phyloP scores from a whole-genome alignment of 2,113 vertebrate genomes.

The Mixornis gularis region DNA sequence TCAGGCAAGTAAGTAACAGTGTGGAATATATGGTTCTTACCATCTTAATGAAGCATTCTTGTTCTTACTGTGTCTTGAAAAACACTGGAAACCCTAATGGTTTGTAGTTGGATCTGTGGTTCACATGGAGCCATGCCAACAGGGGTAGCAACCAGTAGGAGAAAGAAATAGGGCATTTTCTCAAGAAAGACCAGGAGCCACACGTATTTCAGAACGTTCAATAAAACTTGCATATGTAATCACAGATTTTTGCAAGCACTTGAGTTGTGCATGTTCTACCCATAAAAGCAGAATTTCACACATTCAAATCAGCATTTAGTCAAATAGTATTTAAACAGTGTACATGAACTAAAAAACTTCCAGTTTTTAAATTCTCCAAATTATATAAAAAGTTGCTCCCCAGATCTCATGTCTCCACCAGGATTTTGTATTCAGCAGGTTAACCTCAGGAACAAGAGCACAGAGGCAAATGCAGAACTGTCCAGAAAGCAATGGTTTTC shows the following conservation, averaged over 20 bases:
- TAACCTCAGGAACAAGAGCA: background rate
- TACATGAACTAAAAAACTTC: background rate
- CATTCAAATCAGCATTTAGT: background rate
- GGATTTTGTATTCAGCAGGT: background rate
- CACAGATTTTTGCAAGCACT: background rate
- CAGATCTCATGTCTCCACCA: background rate
- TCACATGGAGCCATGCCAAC: background rate
- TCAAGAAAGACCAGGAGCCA: background rate
- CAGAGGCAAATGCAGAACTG: background rate
- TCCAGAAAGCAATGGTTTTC: background rate
- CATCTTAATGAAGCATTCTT: background rate
- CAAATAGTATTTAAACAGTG: background rate
- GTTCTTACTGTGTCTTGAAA: background rate
- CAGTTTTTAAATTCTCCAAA: background rate
- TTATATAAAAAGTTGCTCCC: background rate
- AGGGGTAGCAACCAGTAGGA: background rate
- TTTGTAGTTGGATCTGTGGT: background rate
- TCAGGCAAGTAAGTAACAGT: background rate
- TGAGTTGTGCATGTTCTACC: background rate
- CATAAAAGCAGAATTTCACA: background rate
- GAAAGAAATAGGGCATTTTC: background rate
- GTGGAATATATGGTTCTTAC: background rate
- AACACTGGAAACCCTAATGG: background rate
- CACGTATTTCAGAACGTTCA: accelerated
- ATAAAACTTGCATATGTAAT: background rate